Evolutionary conservation across 37 sponge, comb jelly and placozoan genomes (phyloP).

Genomic region (Spongilla lacustris): DNA sequence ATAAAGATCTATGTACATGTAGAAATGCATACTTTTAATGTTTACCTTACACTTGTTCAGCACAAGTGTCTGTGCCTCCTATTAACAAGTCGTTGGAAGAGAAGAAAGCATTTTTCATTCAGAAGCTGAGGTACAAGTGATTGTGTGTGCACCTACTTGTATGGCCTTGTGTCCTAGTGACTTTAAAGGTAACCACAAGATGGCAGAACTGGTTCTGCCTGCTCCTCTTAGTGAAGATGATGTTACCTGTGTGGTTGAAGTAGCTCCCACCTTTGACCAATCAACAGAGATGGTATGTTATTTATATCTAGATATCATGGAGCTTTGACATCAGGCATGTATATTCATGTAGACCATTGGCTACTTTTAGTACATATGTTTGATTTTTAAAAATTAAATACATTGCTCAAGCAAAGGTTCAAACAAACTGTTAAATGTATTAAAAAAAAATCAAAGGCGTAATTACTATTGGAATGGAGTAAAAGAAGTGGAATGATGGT

Average conservation of each 20-base stretch:
- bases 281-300: conserved; percentile 34
- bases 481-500: too few species aligned
- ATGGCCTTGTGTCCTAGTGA: background rate
- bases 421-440: too few species aligned
- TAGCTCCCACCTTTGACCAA: conserved; percentile 25
- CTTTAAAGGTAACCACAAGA: conserved; percentile 14
- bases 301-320: too few species aligned
- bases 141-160: background rate
- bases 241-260: conserved; percentile 17
- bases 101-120: background rate
- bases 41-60: background rate
- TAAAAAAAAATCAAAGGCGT: too few species aligned
- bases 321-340: too few species aligned
- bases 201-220: conserved; percentile 52
- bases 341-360: too few species aligned
- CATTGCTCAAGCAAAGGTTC: too few species aligned
- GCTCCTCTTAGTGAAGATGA: conserved; percentile 13
- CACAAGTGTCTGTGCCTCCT: background rate
- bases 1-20: background rate
- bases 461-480: too few species aligned
- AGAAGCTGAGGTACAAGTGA: conserved; percentile 8
- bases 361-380: too few species aligned
- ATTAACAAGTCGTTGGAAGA: background rate
- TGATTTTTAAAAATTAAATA: too few species aligned
- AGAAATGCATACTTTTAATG: background rate